phyloP scores from a whole-genome alignment of 2,888 invertebrate species.

The Drymonia ruficornis region DNA sequence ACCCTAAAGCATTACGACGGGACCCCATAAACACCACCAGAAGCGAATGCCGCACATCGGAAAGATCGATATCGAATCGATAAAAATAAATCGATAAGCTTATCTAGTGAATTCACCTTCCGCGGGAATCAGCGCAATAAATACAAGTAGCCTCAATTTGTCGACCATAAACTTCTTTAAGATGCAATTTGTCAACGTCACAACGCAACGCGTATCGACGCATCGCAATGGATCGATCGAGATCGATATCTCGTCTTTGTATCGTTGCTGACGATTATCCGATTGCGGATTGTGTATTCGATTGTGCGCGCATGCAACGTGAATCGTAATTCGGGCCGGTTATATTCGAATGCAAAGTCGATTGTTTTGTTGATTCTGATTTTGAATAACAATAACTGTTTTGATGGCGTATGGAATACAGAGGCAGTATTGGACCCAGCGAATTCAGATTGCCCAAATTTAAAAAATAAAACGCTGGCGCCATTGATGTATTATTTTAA shows the following conservation, averaged over 20 bases:
- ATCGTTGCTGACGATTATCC: conserved; percentile 68
- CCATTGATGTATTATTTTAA: too few relatives aligned
- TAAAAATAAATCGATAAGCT: conserved; percentile 49
- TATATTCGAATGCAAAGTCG: conserved; percentile 63
- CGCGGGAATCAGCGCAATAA: conserved; percentile 54
- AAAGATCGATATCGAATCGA: conserved; percentile 48
- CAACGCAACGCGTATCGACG: conserved; percentile 67
- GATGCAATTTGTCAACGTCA: conserved; percentile 79
- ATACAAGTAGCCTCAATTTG: conserved; percentile 76
- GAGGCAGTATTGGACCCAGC: conserved; percentile 39
- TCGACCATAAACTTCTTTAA: conserved; percentile 67
- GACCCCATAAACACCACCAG: conserved; percentile 28
- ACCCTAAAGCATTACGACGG: conserved; percentile 20
- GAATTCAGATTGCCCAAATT: not conserved
- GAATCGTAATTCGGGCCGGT: conserved; percentile 61
- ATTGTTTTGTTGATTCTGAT: conserved; percentile 64
- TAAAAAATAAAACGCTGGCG: not conserved
- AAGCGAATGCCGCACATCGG: conserved; percentile 31
- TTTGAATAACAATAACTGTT: conserved; percentile 64
- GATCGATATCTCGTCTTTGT: conserved; percentile 76
- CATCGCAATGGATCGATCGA: conserved; percentile 68
- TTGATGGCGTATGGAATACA: conserved; percentile 50
- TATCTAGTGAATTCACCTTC: conserved; percentile 50
- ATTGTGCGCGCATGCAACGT: conserved; percentile 52
- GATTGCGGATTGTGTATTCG: conserved; percentile 55